A percentile compares a stretch with the other conserved stretches of the same genome.
These are phyloP conservation scores for Aquatica leii DNA, from an alignment of 2,888 invertebrate genomes.

Conservation along the genomic window DNA sequence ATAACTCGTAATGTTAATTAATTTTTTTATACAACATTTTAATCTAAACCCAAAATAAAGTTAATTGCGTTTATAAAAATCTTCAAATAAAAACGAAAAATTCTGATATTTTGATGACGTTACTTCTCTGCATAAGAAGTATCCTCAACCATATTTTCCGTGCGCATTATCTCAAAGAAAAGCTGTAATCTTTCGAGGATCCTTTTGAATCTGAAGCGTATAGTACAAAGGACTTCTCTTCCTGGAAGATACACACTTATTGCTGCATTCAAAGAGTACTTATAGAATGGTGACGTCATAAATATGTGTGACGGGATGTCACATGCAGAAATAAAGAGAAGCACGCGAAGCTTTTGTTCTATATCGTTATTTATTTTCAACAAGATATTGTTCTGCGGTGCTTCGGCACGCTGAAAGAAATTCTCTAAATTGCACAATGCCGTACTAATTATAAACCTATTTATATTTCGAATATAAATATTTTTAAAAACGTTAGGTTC, in stretches of 20 bases:
- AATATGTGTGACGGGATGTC: conserved; percentile 45
- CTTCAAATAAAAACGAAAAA: too few species aligned
- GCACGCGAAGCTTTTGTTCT: conserved; percentile 30
- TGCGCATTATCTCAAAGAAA: conserved; percentile 23
- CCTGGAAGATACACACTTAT: conserved; percentile 52
- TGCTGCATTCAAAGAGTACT: conserved; percentile 47
- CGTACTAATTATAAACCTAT: too few species aligned
- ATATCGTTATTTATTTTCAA: conserved; percentile 30
- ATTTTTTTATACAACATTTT: too few species aligned
- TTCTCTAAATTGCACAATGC: too few species aligned
- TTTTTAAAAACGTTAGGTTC: conserved; percentile 7
- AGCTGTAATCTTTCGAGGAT: conserved; percentile 46
- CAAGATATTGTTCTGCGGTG: conserved; percentile 27
- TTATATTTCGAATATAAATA: background rate
- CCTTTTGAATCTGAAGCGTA: conserved; percentile 49
- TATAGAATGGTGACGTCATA: conserved; percentile 41
- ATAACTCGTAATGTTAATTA: too few species aligned
- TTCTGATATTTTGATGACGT: conserved; percentile 10
- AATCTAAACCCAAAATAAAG: too few species aligned
- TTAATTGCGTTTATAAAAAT: too few species aligned
- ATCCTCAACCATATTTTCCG: conserved; percentile 21
- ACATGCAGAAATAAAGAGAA: conserved; percentile 41
- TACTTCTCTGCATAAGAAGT: conserved; percentile 7
- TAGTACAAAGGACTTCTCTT: conserved; percentile 50
- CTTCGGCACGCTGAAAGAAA: background rate